Percentiles rank a stretch among this genome's conserved stretches.
Conservation (phyloP, 2,113 vertebrate genomes). For the Mugil cephalus region DNA sequence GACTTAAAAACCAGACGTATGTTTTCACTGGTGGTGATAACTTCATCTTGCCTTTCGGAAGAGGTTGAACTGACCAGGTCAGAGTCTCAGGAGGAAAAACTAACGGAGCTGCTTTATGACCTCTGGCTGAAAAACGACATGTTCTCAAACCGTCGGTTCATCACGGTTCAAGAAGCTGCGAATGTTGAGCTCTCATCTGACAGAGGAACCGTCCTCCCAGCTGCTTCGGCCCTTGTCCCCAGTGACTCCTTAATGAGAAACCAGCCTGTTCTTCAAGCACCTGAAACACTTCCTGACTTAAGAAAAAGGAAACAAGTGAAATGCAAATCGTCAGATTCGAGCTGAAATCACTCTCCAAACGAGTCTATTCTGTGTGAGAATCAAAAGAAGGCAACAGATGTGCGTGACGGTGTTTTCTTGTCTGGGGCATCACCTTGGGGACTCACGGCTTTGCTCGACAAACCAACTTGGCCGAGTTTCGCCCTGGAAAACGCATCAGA, state of each 20-base stretch:
- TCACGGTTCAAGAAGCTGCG: background rate
- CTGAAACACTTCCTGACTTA: slow-evolving; percentile 56
- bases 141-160: background rate
- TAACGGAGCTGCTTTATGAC: background rate
- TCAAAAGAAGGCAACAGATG: background rate
- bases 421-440: slow-evolving; percentile 22
- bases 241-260: slow-evolving; percentile 62
- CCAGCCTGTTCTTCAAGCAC: slow-evolving; percentile 50
- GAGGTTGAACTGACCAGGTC: too few species aligned
- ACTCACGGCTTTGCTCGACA: slow-evolving; percentile 10
- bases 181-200: slow-evolving; percentile 8
- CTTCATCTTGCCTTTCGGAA: too few species aligned
- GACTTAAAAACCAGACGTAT: background rate
- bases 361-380: background rate
- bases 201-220: slow-evolving; percentile 53
- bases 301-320: slow-evolving; percentile 42
- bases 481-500: slow-evolving; percentile 70
- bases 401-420: slow-evolving; percentile 20
- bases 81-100: too few species aligned
- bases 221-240: slow-evolving; percentile 35
- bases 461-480: slow-evolving; percentile 26
- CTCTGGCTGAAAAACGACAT: background rate
- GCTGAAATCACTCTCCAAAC: too few species aligned
- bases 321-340: background rate
- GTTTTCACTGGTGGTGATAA: too few species aligned